Conservation (phyloP, 2,797 vertebrate species). For the Dipus sagitta region DNA sequence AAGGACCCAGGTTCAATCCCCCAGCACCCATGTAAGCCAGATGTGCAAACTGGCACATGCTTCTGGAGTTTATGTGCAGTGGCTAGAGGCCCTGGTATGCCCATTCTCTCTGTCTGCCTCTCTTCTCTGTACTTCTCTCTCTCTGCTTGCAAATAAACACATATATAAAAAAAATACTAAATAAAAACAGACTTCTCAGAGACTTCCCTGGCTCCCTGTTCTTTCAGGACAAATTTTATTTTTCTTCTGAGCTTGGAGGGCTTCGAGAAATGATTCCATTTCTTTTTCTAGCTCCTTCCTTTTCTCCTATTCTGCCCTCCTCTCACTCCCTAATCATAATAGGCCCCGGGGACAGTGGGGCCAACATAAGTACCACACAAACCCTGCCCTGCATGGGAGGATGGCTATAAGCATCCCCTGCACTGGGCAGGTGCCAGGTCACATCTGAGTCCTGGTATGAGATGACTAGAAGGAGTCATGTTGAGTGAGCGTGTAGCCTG, state of each 20-base stretch:
- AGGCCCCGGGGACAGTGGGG: not conserved
- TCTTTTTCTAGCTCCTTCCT: not conserved
- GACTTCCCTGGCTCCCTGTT: not conserved
- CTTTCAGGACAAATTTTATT: not conserved
- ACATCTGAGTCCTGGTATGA: not conserved
- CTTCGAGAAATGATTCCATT: not conserved
- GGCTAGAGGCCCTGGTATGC: no score
- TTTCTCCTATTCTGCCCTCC: not conserved
- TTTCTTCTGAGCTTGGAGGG: not conserved
- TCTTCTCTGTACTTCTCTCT: no score
- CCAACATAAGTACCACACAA: rapidly evolving
- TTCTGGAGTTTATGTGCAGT: no score
- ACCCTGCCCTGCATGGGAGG: not conserved
- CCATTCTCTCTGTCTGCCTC: no score
- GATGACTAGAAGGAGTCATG: not conserved
- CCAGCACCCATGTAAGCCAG: no score
- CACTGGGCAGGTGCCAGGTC: not conserved
- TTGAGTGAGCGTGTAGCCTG: slow-evolving; percentile 1
- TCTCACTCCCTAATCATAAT: rapidly evolving
- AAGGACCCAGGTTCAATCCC: no score
- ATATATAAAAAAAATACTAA: no score
- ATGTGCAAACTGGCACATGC: no score
- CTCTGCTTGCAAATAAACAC: no score
- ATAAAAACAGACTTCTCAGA: not conserved
- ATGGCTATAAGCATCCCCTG: not conserved